Evolutionary conservation across 2,113 vertebrate species (phyloP).

Genomic region (Psittacula cyanocephala): DNA sequence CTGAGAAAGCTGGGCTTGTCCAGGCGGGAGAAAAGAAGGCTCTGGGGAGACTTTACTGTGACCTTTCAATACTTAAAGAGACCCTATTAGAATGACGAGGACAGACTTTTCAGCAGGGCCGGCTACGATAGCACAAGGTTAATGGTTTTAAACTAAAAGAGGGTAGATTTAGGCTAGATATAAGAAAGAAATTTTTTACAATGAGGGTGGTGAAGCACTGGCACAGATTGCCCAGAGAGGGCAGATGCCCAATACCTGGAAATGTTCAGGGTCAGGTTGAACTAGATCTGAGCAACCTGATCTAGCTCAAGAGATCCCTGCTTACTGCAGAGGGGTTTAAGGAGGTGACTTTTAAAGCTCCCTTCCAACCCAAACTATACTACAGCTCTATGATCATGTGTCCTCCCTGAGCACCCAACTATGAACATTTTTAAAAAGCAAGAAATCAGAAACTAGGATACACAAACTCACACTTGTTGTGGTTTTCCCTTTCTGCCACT

Average conservation of each 20-base stretch:
- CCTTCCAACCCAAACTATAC: background rate
- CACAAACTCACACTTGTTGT: background rate
- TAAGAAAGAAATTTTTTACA: background rate
- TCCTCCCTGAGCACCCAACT: background rate
- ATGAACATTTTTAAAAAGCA: background rate
- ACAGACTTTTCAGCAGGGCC: background rate
- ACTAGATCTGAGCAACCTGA: background rate
- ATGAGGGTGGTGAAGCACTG: background rate
- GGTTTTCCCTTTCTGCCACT: background rate
- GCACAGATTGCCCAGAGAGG: background rate
- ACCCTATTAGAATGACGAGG: background rate
- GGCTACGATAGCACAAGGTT: background rate
- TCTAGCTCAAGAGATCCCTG: background rate
- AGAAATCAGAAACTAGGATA: background rate
- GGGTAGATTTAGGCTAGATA: background rate
- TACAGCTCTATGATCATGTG: fast-evolving
- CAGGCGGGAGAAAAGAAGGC: background rate
- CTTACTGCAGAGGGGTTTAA: background rate
- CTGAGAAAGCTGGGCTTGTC: background rate
- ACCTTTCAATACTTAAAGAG: background rate
- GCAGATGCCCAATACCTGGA: background rate
- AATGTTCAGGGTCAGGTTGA: background rate
- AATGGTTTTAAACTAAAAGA: background rate
- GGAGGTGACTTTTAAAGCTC: background rate
- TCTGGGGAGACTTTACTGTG: background rate